phyloP scores from a whole-genome alignment of 2,888 invertebrate species.

The Hybos culiciformis region DNA sequence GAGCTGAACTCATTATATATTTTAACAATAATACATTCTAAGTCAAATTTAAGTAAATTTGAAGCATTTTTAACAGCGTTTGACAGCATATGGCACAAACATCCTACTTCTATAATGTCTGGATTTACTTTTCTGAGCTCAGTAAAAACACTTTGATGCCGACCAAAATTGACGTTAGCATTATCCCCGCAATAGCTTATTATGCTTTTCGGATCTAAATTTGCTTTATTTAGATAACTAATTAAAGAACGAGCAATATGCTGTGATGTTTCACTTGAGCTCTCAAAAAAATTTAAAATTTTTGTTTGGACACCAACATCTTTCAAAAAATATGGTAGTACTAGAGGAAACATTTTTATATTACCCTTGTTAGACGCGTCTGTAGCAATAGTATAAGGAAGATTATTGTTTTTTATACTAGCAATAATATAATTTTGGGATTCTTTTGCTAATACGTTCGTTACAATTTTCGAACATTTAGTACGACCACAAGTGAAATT shows the following conservation, averaged over 20 bases:
- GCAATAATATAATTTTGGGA: neutral
- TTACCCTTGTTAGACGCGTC: constrained; percentile 4
- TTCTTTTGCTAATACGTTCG: neutral
- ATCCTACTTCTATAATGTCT: neutral
- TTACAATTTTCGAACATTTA: constrained; percentile 1
- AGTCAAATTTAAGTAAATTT: constrained; percentile 1
- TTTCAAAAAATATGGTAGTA: constrained; percentile 3
- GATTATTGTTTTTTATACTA: neutral
- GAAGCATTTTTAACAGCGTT: constrained; percentile 1
- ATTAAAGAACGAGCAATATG: neutral
- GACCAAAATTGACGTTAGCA: constrained; percentile 6
- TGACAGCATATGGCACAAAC: constrained; percentile 2
- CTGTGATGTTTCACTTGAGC: neutral
- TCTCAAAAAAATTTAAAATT: constrained; percentile 2
- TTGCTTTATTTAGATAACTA: constrained; percentile 3
- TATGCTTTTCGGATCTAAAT: constrained; percentile 3
- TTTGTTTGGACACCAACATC: neutral
- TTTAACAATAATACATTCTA: constrained; percentile 2
- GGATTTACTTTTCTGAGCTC: neutral
- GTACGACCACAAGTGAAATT: constrained; percentile 3
- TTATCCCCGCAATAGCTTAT: constrained; percentile 6
- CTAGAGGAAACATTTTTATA: neutral
- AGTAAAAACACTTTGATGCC: constrained; percentile 1
- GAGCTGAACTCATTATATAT: constrained; percentile 3
- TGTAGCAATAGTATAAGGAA: neutral